phyloP scores from a whole-genome alignment of 2,113 vertebrate genomes.

The Copsychus sechellarum region DNA sequence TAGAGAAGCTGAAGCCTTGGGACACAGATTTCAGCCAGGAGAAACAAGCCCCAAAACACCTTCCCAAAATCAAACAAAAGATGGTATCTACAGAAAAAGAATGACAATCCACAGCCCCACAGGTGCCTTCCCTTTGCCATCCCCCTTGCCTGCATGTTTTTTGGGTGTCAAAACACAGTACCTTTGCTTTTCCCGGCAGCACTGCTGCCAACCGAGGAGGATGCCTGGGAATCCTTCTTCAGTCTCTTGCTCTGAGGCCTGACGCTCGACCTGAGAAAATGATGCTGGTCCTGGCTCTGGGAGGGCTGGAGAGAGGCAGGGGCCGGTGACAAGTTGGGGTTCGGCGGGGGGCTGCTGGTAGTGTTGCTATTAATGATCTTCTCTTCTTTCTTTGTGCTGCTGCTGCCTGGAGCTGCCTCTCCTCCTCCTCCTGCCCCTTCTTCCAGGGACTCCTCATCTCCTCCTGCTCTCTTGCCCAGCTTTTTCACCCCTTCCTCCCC shows the following conservation, averaged over 20 bases:
- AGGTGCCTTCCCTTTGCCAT: background rate
- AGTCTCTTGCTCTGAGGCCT: slow-evolving; percentile 96
- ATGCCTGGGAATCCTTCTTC: slow-evolving; percentile 89
- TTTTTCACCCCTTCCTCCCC: slow-evolving; percentile 88
- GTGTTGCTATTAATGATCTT: slow-evolving; percentile 61
- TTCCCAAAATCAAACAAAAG: slow-evolving; percentile 31
- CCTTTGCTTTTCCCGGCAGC: slow-evolving; percentile 82
- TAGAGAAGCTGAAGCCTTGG: background rate
- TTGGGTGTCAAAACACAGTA: slow-evolving; percentile 23
- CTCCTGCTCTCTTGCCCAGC: slow-evolving; percentile 87
- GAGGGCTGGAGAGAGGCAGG: slow-evolving; percentile 74
- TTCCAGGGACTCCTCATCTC: slow-evolving; percentile 89
- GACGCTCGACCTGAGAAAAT: slow-evolving; percentile 97
- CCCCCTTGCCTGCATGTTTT: background rate
- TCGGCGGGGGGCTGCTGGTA: slow-evolving; percentile 34
- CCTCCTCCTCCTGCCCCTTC: slow-evolving; percentile 88
- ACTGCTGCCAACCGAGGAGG: slow-evolving; percentile 79
- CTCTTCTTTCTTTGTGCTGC: slow-evolving; percentile 74
- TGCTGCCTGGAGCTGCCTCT: slow-evolving; percentile 80
- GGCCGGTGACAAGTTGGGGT: slow-evolving; percentile 64
- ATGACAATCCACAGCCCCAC: background rate
- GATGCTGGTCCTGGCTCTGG: slow-evolving; percentile 93
- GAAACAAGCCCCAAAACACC: background rate
- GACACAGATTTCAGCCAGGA: slow-evolving; percentile 19
- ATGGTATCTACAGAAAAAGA: background rate